These are phyloP conservation scores for Fragariocoptes setiger DNA, from an alignment of 1,140 invertebrate genomes.

Conservation along the genomic window DNA sequence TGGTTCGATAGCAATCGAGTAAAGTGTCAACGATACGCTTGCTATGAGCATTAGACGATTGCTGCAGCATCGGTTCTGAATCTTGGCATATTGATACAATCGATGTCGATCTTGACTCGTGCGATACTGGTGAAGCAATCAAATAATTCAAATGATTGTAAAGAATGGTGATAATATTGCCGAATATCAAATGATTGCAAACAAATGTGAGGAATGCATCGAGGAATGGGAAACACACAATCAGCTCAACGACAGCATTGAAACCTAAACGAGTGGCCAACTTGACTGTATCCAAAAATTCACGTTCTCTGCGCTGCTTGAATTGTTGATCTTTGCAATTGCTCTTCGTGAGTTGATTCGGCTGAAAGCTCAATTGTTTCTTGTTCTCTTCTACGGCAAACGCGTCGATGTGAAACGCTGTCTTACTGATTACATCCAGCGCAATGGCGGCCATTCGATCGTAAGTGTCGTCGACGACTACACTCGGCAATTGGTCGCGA, in stretches of 20 bases:
- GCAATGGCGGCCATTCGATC: constrained; percentile 4
- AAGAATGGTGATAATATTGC: background rate
- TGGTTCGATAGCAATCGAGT: background rate
- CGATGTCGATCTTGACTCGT: no score
- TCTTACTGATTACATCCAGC: constrained; percentile 4
- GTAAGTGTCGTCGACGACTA: background rate
- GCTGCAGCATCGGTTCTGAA: no score
- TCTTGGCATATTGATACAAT: no score
- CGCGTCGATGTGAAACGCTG: constrained; percentile 2
- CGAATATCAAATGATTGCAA: background rate
- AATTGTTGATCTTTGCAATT: background rate
- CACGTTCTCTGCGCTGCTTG: background rate
- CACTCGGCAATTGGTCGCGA: background rate
- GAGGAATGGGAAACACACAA: background rate
- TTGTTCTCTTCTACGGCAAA: background rate
- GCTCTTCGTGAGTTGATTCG: background rate
- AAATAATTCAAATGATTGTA: background rate
- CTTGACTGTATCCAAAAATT: background rate
- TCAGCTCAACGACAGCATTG: background rate
- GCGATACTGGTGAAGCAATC: background rate
- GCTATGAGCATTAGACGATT: background rate
- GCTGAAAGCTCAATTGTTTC: background rate
- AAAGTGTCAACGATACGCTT: background rate
- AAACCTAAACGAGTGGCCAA: background rate
- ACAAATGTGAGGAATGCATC: background rate